Percentiles rank a stretch among this genome's conserved stretches.
These are phyloP conservation scores for Acanthoscelides obtectus DNA, from an alignment of 2,888 invertebrate genomes.

Conservation along the genomic window DNA sequence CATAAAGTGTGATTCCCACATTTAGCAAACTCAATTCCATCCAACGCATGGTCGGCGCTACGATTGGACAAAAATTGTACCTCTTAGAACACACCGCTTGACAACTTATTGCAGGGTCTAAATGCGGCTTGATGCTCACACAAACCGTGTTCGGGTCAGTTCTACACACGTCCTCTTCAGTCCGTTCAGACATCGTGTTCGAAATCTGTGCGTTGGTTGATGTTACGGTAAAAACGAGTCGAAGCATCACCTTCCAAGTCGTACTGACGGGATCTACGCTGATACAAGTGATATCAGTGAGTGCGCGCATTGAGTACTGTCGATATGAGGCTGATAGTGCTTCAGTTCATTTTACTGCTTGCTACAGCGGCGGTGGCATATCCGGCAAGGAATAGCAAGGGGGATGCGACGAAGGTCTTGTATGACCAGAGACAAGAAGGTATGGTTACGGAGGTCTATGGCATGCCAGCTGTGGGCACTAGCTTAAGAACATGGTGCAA, in stretches of 20 bases:
- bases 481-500: too few species aligned
- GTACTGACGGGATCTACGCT: not conserved
- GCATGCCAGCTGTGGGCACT: too few species aligned
- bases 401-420: slow-evolving; percentile 19
- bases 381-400: not conserved
- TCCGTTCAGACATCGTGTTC: too few species aligned
- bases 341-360: not conserved
- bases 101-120: too few species aligned
- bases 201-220: not conserved
- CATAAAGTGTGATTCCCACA: too few species aligned
- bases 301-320: not conserved
- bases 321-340: not conserved
- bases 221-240: slow-evolving; percentile 30
- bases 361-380: not conserved
- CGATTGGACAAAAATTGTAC: too few species aligned
- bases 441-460: too few species aligned
- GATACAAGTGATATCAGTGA: too few species aligned
- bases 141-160: not conserved
- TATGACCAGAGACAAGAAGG: slow-evolving; percentile 76
- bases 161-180: not conserved
- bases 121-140: not conserved
- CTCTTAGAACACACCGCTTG: too few species aligned
- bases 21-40: too few species aligned
- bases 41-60: too few species aligned
- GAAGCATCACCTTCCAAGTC: not conserved